These are phyloP conservation scores for Vannuccia rotundouncinata DNA, from an alignment of 2,888 invertebrate genomes.

Conservation along the genomic window DNA sequence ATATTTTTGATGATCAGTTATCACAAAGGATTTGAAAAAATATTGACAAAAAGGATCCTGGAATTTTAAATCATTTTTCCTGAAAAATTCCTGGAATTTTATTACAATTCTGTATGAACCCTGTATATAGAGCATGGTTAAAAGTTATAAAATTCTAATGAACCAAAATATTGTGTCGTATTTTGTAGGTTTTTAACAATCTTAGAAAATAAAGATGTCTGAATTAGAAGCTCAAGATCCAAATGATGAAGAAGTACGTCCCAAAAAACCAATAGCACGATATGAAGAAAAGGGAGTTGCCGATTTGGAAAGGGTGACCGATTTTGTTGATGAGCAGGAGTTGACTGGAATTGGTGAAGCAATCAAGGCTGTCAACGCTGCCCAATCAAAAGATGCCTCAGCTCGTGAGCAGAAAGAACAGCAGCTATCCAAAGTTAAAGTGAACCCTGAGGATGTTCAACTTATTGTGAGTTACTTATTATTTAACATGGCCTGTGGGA, in stretches of 20 bases:
- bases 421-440: background rate
- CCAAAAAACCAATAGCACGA: background rate
- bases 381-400: background rate
- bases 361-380: background rate
- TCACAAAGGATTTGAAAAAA: no score
- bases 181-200: no score
- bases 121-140: no score
- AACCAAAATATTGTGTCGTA: no score
- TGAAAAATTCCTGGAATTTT: no score
- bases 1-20: no score
- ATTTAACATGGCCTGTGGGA: no score
- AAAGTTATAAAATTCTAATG: no score
- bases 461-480: background rate
- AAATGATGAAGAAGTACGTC: background rate
- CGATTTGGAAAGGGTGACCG: background rate
- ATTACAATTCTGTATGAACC: no score
- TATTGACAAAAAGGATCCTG: no score
- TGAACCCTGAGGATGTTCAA: background rate
- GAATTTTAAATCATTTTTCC: no score
- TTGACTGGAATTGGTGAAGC: background rate
- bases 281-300: background rate
- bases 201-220: no score
- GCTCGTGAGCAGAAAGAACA: background rate
- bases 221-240: constrained; percentile 37
- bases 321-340: background rate